These are phyloP conservation scores for Dasyornis broadbenti DNA, from an alignment of 2,113 vertebrate genomes.

Conservation along the genomic window DNA sequence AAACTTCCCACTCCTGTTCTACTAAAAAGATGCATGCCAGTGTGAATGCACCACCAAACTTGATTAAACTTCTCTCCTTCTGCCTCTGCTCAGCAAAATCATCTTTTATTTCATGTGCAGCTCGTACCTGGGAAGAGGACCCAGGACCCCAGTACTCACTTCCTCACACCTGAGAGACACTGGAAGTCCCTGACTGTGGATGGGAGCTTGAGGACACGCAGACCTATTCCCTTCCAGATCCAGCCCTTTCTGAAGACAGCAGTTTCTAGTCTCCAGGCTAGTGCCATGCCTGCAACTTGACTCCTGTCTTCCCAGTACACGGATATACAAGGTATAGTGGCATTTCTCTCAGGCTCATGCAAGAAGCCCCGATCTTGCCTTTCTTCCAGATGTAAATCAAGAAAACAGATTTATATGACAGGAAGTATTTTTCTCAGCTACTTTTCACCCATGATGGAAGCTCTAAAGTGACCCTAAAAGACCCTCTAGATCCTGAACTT, in stretches of 20 bases:
- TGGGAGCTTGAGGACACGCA: not conserved
- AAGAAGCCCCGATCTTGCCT: not conserved
- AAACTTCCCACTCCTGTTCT: not conserved
- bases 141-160: not conserved
- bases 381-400: not conserved
- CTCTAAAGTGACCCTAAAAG: not conserved
- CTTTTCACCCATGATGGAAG: not conserved
- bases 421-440: not conserved
- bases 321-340: not conserved
- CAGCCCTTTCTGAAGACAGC: not conserved
- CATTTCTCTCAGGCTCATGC: not conserved
- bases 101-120: not conserved
- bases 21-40: not conserved
- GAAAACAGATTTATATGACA: not conserved
- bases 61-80: not conserved
- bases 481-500: not conserved
- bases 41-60: not conserved
- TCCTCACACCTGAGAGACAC: not conserved
- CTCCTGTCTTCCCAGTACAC: not conserved
- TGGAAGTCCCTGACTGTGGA: not conserved
- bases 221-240: not conserved
- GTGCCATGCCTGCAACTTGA: not conserved
- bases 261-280: not conserved
- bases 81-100: not conserved
- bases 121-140: not conserved